A percentile compares a stretch with the other conserved stretches of the same genome.
Conservation (phyloP, 2,888 invertebrate genomes). For the Drosophila borborema region DNA sequence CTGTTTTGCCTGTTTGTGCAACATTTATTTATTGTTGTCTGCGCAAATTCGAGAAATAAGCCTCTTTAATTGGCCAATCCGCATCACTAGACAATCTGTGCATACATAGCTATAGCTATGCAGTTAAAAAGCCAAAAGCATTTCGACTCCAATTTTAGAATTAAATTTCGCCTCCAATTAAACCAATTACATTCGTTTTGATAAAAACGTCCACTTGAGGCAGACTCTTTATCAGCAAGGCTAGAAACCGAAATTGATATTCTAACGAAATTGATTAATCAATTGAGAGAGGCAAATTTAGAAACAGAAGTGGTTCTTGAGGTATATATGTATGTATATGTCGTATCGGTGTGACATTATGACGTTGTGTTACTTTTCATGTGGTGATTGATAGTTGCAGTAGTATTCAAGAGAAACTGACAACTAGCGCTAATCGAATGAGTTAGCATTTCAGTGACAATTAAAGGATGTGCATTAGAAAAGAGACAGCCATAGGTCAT, state of each 20-base stretch:
- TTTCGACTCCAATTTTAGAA: background rate
- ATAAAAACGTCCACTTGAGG: background rate
- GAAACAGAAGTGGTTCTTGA: background rate
- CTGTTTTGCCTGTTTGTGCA: slow-evolving; percentile 21
- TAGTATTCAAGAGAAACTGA: too few relatives aligned
- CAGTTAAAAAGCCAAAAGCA: slow-evolving; percentile 6
- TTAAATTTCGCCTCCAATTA: background rate
- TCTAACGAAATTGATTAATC: slow-evolving; percentile 17
- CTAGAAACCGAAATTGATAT: background rate
- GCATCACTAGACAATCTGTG: slow-evolving; percentile 11
- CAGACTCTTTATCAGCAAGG: slow-evolving; percentile 1
- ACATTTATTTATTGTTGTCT: slow-evolving; percentile 61
- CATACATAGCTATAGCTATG: slow-evolving; percentile 6
- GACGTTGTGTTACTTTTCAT: too few relatives aligned
- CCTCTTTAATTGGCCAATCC: slow-evolving; percentile 46
- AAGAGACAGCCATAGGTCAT: too few relatives aligned
- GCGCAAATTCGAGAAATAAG: slow-evolving; percentile 34
- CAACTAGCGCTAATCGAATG: too few relatives aligned
- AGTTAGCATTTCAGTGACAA: too few relatives aligned
- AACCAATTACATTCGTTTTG: slow-evolving; percentile 3
- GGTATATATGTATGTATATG: too few relatives aligned
- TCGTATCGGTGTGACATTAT: too few relatives aligned
- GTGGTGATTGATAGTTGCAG: too few relatives aligned
- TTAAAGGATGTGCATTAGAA: too few relatives aligned
- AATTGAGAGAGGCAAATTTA: background rate